Evolutionary conservation across 2,888 invertebrate species (phyloP).

Genomic region (Cataglyphis albicans): DNA sequence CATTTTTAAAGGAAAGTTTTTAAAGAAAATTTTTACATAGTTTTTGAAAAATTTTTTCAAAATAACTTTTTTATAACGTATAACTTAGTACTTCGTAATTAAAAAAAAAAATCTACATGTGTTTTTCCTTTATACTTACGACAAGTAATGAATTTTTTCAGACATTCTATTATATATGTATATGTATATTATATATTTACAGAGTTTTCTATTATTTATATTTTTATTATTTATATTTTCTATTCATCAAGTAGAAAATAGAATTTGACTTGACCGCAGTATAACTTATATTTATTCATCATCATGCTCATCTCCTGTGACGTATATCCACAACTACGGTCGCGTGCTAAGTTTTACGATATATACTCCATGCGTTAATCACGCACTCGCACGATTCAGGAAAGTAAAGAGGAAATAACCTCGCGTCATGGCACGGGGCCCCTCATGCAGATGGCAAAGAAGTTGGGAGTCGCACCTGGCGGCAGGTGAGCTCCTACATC

Average conservation of each 20-base stretch:
- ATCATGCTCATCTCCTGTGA: constrained; percentile 54
- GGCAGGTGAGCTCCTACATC: constrained; percentile 74
- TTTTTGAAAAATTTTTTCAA: not conserved
- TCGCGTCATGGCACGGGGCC: constrained; percentile 77
- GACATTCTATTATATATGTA: not conserved
- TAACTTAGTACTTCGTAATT: not conserved
- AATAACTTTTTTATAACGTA: not conserved
- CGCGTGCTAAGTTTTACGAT: constrained; percentile 59
- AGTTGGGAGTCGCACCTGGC: constrained; percentile 80
- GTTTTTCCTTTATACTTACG: not conserved
- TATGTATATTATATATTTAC: not conserved
- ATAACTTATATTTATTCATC: constrained; percentile 4
- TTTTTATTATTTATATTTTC: not conserved
- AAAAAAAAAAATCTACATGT: not conserved
- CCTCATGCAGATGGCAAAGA: constrained; percentile 80
- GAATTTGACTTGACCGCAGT: constrained; percentile 1
- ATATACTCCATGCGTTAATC: constrained; percentile 31
- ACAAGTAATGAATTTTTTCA: not conserved
- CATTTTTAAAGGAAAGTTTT: not conserved
- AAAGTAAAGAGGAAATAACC: constrained; percentile 76
- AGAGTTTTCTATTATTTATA: constrained; percentile 1
- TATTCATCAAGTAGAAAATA: not conserved
- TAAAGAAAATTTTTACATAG: not conserved
- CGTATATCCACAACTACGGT: constrained; percentile 59
- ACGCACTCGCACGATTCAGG: constrained; percentile 65